Conservation (phyloP, 2,888 invertebrate species). For the Diaprepes abbreviatus region DNA sequence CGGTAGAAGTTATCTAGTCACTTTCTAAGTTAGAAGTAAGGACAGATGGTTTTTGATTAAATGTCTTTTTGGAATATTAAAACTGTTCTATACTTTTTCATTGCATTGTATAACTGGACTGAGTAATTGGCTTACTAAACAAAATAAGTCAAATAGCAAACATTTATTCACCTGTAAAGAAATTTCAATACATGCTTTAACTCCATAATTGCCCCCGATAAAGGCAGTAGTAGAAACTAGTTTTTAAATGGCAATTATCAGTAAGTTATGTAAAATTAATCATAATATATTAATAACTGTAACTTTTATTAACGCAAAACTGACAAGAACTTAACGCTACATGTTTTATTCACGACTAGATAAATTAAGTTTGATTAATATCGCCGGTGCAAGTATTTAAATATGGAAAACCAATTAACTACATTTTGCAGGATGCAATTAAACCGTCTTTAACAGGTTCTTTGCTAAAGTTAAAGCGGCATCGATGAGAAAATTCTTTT, state of each 20-base stretch:
- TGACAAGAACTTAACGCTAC: slow-evolving; percentile 57
- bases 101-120: too few relatives aligned
- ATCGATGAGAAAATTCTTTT: slow-evolving; percentile 32
- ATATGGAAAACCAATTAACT: slow-evolving; percentile 51
- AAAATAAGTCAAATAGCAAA: slow-evolving; percentile 28
- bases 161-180: slow-evolving; percentile 29
- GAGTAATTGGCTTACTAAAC: slow-evolving; percentile 7
- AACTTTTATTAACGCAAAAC: slow-evolving; percentile 56
- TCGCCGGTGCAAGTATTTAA: slow-evolving; percentile 48
- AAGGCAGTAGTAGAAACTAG: slow-evolving; percentile 50
- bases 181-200: slow-evolving; percentile 33
- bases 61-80: too few relatives aligned
- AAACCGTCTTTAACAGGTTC: slow-evolving; percentile 46
- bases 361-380: slow-evolving; percentile 56
- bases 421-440: slow-evolving; percentile 54
- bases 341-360: slow-evolving; percentile 55
- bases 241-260: slow-evolving; percentile 57
- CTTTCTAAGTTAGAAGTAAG: too few relatives aligned
- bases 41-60: too few relatives aligned
- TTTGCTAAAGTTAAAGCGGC: slow-evolving; percentile 9
- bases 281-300: slow-evolving; percentile 57
- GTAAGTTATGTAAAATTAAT: slow-evolving; percentile 57
- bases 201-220: slow-evolving; percentile 40
- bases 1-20: too few relatives aligned
- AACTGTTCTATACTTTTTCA: too few relatives aligned